phyloP scores from a whole-genome alignment of 1,140 invertebrate species.

The Megathymus violae region DNA sequence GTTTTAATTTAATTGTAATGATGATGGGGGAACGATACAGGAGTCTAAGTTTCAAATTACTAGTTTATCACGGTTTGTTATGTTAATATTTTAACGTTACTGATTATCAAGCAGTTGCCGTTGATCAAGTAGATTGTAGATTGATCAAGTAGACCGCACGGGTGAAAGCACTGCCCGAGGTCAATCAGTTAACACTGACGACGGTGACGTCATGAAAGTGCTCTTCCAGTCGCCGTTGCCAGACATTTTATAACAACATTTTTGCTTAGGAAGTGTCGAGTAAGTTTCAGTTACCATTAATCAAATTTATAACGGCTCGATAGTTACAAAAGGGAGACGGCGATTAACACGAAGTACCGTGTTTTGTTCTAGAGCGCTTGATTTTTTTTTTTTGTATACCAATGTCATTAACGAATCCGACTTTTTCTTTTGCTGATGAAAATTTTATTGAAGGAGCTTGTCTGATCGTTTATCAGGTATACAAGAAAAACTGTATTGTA shows the following conservation, averaged over 20 bases:
- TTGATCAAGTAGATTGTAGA: too few relatives aligned
- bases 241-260: conserved; percentile 18
- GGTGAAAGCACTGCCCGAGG: conserved; percentile 58
- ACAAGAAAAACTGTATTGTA: too few relatives aligned
- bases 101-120: too few relatives aligned
- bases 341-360: neutral
- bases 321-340: neutral
- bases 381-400: neutral
- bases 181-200: conserved; percentile 29
- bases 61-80: neutral
- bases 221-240: conserved; percentile 27
- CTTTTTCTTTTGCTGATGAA: neutral
- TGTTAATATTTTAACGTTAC: too few relatives aligned
- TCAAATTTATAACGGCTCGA: conserved; percentile 16
- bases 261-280: conserved; percentile 31
- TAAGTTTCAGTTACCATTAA: conserved; percentile 28
- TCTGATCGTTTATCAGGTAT: too few relatives aligned
- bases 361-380: neutral
- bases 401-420: neutral
- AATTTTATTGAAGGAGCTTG: too few relatives aligned
- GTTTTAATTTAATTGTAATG: too few relatives aligned
- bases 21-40: too few relatives aligned
- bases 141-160: conserved; percentile 35
- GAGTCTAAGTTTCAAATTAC: neutral
- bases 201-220: too few relatives aligned